phyloP scores from a whole-genome alignment of 2,888 invertebrate genomes.

The Dyspetes luteomarginatus region DNA sequence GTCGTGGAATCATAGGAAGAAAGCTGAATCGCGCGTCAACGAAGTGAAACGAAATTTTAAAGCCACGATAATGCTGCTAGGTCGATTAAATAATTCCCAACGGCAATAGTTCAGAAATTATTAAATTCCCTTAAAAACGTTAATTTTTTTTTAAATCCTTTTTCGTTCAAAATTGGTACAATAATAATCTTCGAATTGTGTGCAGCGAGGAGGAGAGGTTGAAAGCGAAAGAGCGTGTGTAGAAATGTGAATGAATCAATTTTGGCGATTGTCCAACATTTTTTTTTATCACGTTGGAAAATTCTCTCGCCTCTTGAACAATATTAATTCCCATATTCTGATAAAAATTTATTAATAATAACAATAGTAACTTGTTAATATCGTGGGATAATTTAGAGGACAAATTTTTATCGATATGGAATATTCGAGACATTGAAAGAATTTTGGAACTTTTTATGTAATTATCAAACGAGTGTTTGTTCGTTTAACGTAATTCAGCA shows the following conservation, averaged over 20 bases:
- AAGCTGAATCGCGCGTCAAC: constrained; percentile 72
- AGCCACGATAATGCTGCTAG: constrained; percentile 30
- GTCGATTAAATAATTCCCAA: constrained; percentile 24
- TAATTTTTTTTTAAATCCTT: neutral
- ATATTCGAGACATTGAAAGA: neutral
- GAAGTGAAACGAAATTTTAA: constrained; percentile 31
- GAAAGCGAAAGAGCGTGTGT: neutral
- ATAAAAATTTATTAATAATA: too few relatives aligned
- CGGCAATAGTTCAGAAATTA: neutral
- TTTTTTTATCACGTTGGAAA: neutral
- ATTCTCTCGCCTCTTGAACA: neutral
- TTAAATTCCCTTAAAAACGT: neutral
- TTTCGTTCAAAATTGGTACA: neutral
- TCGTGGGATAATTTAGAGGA: neutral
- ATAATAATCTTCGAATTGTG: neutral
- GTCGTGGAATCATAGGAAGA: constrained; percentile 83
- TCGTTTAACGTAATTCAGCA: neutral
- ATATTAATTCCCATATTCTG: neutral
- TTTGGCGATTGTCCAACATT: constrained; percentile 26
- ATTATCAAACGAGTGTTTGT: neutral
- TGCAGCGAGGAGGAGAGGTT: neutral
- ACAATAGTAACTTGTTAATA: neutral
- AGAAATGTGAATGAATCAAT: constrained; percentile 22
- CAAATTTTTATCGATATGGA: neutral
- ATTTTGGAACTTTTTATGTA: neutral